Evolutionary conservation across 2,797 vertebrate genomes (phyloP).

Genomic region (Cuculus canorus): DNA sequence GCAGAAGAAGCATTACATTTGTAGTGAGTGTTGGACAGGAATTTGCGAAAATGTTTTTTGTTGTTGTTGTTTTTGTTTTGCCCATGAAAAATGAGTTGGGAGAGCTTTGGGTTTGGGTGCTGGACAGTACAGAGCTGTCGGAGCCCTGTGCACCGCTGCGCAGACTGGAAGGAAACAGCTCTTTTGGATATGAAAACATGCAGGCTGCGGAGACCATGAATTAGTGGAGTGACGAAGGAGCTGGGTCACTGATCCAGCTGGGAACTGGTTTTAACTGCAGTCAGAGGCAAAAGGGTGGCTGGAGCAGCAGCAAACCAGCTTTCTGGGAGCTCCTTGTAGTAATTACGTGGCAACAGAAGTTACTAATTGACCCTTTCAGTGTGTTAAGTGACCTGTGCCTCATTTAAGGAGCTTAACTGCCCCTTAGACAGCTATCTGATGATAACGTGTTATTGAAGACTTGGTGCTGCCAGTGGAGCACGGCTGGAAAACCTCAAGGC

Average conservation of each 20-base stretch:
- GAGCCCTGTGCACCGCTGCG: rapidly evolving
- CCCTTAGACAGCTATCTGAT: slow-evolving; percentile 27
- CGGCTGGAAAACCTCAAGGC: not conserved
- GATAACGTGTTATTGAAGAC: not conserved
- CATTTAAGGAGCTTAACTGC: slow-evolving; percentile 55
- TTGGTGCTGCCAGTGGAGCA: not conserved
- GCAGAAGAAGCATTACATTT: not conserved
- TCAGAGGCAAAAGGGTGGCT: not conserved
- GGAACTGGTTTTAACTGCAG: not conserved
- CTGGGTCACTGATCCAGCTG: rapidly evolving
- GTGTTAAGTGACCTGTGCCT: slow-evolving; percentile 61
- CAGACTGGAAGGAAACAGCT: not conserved
- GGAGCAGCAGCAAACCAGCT: not conserved
- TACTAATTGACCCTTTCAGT: slow-evolving; percentile 64
- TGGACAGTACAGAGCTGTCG: rapidly evolving
- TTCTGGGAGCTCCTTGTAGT: slow-evolving; percentile 42
- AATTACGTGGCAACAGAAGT: slow-evolving; percentile 49
- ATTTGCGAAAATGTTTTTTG: not conserved
- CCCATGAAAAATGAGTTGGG: not conserved
- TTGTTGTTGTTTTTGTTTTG: not conserved
- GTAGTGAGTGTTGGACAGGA: not conserved
- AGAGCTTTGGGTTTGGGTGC: not conserved
- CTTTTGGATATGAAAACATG: rapidly evolving
- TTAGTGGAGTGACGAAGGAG: not conserved
- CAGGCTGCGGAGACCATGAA: rapidly evolving